Conservation (phyloP, 2,113 vertebrate genomes). For the Peucedramus taeniatus region DNA sequence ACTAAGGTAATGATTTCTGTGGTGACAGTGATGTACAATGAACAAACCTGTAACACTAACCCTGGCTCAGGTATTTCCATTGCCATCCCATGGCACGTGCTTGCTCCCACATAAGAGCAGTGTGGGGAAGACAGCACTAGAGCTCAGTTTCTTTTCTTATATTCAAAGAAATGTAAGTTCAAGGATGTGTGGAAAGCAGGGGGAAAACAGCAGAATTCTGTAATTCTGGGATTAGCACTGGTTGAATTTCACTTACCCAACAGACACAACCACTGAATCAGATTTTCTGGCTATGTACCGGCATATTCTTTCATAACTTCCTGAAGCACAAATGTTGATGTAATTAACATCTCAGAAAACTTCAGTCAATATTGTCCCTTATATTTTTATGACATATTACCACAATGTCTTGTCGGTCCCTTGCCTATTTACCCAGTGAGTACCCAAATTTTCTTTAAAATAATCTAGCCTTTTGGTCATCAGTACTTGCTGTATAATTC, state of each 20-base stretch:
- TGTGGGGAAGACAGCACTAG: neutral
- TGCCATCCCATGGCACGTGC: neutral
- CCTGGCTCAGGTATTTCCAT: neutral
- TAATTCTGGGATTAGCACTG: neutral
- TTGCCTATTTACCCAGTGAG: neutral
- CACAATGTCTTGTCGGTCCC: no score
- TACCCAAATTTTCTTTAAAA: neutral
- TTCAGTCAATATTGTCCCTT: neutral
- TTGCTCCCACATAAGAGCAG: neutral
- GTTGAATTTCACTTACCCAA: constrained; percentile 15
- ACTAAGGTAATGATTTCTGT: neutral
- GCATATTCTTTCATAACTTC: neutral
- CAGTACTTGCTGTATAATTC: neutral
- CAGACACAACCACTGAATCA: constrained; percentile 24
- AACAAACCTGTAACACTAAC: neutral
- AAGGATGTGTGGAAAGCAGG: neutral
- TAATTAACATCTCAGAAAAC: neutral
- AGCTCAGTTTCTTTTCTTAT: neutral
- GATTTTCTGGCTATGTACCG: neutral
- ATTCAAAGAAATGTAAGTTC: neutral
- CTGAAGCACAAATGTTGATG: neutral
- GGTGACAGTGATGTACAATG: neutral
- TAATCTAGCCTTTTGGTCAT: neutral
- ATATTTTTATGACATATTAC: neutral
- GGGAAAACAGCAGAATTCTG: neutral